Evolutionary conservation across 2,797 vertebrate genomes (phyloP).

Genomic region (Microctenopoma lineatum): DNA sequence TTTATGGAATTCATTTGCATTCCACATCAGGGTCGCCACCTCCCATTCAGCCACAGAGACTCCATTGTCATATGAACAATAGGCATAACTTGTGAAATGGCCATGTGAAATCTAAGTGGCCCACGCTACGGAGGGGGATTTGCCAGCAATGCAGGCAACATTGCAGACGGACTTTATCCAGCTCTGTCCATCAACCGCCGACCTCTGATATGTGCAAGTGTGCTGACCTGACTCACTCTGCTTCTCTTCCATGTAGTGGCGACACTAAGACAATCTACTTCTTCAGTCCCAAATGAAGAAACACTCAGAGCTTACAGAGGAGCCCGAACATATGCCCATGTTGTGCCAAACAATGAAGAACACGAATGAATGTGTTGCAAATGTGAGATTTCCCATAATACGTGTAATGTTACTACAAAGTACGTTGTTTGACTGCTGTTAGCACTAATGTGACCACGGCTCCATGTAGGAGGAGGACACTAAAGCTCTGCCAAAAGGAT

Average conservation of each 20-base stretch:
- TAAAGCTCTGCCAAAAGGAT: too few species aligned
- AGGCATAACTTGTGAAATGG: constrained; percentile 57
- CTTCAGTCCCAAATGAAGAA: not conserved
- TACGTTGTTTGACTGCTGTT: too few species aligned
- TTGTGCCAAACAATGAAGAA: not conserved
- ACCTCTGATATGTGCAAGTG: constrained; percentile 21
- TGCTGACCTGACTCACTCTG: not conserved
- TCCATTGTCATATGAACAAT: constrained; percentile 73
- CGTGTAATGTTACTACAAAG: too few species aligned
- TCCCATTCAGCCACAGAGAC: constrained; percentile 63
- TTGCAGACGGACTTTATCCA: not conserved
- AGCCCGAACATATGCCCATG: constrained; percentile 8
- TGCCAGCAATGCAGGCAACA: constrained; percentile 25
- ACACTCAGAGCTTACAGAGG: not conserved
- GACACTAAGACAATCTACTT: not conserved
- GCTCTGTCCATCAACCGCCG: constrained; percentile 14
- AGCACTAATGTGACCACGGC: too few species aligned
- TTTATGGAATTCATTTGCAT: constrained; percentile 60
- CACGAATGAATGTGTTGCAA: too few species aligned
- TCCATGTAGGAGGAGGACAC: too few species aligned
- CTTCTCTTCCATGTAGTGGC: not conserved
- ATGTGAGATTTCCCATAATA: too few species aligned
- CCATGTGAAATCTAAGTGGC: constrained; percentile 64
- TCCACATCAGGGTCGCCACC: constrained; percentile 35
- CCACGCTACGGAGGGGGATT: constrained; percentile 19